phyloP scores from a whole-genome alignment of 1,140 invertebrate species.

The Venturia canescens region DNA sequence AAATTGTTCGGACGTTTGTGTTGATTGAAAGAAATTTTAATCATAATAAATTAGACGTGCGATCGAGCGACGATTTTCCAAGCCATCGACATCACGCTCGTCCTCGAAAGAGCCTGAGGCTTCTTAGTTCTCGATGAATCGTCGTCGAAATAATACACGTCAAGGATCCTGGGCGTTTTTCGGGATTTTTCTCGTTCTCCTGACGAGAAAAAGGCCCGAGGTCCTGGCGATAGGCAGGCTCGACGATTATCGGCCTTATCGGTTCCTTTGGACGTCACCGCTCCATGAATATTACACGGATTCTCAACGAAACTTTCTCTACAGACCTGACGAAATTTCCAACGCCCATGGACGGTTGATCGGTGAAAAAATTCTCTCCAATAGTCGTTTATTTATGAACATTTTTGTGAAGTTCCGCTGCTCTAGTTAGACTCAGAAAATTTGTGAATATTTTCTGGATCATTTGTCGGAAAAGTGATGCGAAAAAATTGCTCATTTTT shows the following conservation, averaged over 20 bases:
- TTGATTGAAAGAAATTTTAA: no score
- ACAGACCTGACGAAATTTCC: not conserved
- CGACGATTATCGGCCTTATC: not conserved
- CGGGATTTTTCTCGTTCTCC: not conserved
- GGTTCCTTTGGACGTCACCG: not conserved
- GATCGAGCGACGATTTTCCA: not conserved
- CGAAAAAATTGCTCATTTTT: no score
- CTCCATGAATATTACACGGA: not conserved
- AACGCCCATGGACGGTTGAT: not conserved
- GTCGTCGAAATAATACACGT: not conserved
- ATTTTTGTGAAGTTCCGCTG: no score
- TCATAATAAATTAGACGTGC: constrained; percentile 1
- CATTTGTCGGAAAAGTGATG: no score
- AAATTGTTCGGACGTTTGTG: no score
- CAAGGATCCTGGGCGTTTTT: not conserved
- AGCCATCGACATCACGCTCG: not conserved
- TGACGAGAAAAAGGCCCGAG: not conserved
- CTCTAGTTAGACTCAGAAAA: no score
- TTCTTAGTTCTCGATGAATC: constrained; percentile 16
- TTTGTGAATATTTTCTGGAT: no score
- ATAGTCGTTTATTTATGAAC: no score
- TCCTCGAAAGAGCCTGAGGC: not conserved
- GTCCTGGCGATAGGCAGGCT: not conserved
- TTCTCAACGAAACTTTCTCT: not conserved
- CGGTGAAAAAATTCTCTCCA: not conserved